Percentiles rank a stretch among this genome's conserved stretches.
These are phyloP conservation scores for Oxystoma pomonae DNA, from an alignment of 2,888 invertebrate genomes.

Conservation along the genomic window DNA sequence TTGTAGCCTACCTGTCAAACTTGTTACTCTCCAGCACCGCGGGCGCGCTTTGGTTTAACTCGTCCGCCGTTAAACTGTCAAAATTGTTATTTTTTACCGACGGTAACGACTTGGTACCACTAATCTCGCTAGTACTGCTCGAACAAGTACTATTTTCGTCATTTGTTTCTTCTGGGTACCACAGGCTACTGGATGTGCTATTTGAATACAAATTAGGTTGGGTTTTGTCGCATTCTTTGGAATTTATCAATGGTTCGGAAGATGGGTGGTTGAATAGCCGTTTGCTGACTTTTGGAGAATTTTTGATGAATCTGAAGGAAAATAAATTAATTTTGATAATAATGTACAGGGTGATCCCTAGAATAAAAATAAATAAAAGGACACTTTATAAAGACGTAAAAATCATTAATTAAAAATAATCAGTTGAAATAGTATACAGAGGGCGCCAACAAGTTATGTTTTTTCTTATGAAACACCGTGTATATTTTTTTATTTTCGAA, in stretches of 20 bases:
- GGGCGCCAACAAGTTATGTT: too few relatives aligned
- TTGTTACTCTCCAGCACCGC: constrained; percentile 26
- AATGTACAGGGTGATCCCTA: background rate
- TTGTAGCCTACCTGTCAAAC: constrained; percentile 1
- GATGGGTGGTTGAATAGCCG: constrained; percentile 38
- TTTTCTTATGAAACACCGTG: too few relatives aligned
- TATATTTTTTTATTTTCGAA: too few relatives aligned
- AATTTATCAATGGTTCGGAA: constrained; percentile 10
- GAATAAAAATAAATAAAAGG: background rate
- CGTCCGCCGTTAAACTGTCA: constrained; percentile 2
- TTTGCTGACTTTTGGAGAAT: constrained; percentile 42
- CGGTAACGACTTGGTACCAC: constrained; percentile 23
- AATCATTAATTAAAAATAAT: too few relatives aligned
- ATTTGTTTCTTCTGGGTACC: constrained; percentile 19
- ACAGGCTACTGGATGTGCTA: constrained; percentile 16
- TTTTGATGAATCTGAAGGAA: constrained; percentile 30
- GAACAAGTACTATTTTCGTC: constrained; percentile 16
- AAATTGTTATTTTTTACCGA: constrained; percentile 14
- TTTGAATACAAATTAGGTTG: constrained; percentile 42
- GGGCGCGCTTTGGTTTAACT: constrained; percentile 33
- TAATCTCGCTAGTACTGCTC: constrained; percentile 20
- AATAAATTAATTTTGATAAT: background rate
- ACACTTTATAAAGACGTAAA: too few relatives aligned
- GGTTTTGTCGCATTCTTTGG: constrained; percentile 21
- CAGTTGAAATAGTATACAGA: too few relatives aligned